Base-by-base conservation (phyloP, 1,140 invertebrate genomes). In the Drosophila carrolli region DNA sequence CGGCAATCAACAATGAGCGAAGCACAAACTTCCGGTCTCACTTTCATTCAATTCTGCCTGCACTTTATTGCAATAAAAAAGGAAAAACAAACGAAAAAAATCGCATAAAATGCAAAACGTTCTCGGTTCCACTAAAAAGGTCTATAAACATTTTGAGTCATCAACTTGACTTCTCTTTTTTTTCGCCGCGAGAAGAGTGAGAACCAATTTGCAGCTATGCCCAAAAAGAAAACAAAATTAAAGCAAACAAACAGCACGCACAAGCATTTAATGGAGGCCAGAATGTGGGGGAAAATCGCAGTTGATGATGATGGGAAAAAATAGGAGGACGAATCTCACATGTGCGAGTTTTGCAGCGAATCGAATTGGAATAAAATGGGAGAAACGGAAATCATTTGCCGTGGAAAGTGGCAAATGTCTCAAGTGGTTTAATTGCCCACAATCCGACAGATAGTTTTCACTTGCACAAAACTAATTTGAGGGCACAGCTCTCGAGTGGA, bases 71-170 rank as follows among this genome's bases (percentile, higher is more conserved):
- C 75, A 73, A 66, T 66, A 23, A 41, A 16, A 9, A 43, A 32
- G 16, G 13, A 58, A 43, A 67, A 48, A 54, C 46, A 44, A 60
- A 70, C 29, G 38, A 32, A 43, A 61, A 77, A 71, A 78, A 78
- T 73, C 59, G 65, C 67, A 78, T 72, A 78, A 78, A 78, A 78
- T 78, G 67, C 67, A 78, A 78, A 77, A 66, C 67, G 73, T 67
- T 75, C 66, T 78, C 75, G 63, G 48, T 60, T 67, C 74, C 53
- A 71, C 65, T 77, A 68, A 76, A 77, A 76, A 77, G 74, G 75
- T 78, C 75, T 71, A 78, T 71, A 78, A 78, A 78, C 59, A 78
- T 73, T 78, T 78, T 78, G 76, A 78, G 67, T 66, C 75, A 78
- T 78, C 75, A 74, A 56, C 58, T 54, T 32, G 35, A 50, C 19